These are phyloP conservation scores for Pseudomyrmex dendroicus DNA, from an alignment of 1,140 invertebrate species.

Conservation along the genomic window DNA sequence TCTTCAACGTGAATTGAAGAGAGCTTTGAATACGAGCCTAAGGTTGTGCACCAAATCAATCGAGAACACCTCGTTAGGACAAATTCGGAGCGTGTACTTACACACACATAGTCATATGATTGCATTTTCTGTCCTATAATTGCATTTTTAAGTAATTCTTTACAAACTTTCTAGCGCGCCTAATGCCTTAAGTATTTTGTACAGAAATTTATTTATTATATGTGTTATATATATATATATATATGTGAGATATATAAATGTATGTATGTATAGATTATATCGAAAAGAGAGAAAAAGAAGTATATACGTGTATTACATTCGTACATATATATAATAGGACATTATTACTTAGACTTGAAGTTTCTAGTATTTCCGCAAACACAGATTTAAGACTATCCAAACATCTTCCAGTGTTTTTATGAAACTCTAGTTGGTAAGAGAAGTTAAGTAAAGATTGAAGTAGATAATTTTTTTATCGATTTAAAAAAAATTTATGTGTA, in stretches of 20 bases:
- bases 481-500: slow-evolving; percentile 71
- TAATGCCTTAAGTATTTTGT: slow-evolving; percentile 56
- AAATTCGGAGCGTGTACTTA: slow-evolving; percentile 49
- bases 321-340: slow-evolving; percentile 16
- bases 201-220: slow-evolving; percentile 68
- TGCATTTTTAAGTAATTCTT: slow-evolving; percentile 38
- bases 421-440: slow-evolving; percentile 58
- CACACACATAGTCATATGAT: slow-evolving; percentile 18
- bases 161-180: slow-evolving; percentile 37
- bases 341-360: slow-evolving; percentile 39
- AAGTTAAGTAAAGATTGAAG: slow-evolving; percentile 43
- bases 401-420: slow-evolving; percentile 68
- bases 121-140: slow-evolving; percentile 1
- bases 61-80: slow-evolving; percentile 37
- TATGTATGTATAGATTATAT: slow-evolving; percentile 49
- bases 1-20: slow-evolving; percentile 5
- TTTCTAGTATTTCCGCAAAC: slow-evolving; percentile 58
- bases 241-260: background rate
- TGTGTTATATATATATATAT: slow-evolving; percentile 22
- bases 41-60: background rate
- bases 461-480: slow-evolving; percentile 69
- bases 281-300: slow-evolving; percentile 21
- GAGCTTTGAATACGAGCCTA: background rate
- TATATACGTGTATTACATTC: slow-evolving; percentile 57
- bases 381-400: slow-evolving; percentile 64